Evolutionary conservation across 2,888 invertebrate species (phyloP).

Genomic region (Drosophila longiperda): DNA sequence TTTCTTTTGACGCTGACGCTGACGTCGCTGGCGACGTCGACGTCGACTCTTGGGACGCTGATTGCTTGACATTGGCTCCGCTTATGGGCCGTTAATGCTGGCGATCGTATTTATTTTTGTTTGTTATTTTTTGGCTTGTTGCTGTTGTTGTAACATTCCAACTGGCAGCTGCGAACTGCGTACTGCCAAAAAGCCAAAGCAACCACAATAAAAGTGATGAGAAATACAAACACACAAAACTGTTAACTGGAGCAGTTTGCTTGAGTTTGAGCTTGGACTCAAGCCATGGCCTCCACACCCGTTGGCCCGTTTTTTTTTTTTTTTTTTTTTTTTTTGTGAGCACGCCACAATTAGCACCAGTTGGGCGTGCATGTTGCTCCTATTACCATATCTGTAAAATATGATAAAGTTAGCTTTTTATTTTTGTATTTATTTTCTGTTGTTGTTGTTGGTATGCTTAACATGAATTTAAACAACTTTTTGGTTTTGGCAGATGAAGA

Average conservation of each 20-base stretch:
- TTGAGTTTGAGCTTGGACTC: conserved; percentile 28
- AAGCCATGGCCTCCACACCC: conserved; percentile 15
- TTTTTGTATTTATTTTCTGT: not conserved
- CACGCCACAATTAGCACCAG: conserved; percentile 71
- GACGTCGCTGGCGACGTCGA: conserved; percentile 22
- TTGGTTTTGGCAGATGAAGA: conserved; percentile 61
- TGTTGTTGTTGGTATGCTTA: not conserved
- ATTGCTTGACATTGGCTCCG: conserved; percentile 61
- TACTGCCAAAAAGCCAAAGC: conserved; percentile 9
- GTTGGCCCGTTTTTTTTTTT: conserved; percentile 31
- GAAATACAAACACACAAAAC: conserved; percentile 25
- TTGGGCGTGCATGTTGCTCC: conserved; percentile 34
- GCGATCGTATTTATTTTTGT: not conserved
- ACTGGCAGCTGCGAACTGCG: not conserved
- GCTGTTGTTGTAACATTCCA: conserved; percentile 18
- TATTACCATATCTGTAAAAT: conserved; percentile 51
- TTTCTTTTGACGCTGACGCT: conserved; percentile 58
- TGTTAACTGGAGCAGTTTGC: conserved; percentile 50
- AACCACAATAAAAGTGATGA: not conserved
- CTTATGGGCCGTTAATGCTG: conserved; percentile 26
- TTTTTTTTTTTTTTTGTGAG: conserved; percentile 23
- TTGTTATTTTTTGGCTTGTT: conserved; percentile 1
- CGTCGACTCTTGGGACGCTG: conserved; percentile 39
- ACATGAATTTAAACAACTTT: not conserved
- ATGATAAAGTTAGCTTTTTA: conserved; percentile 11